Conservation (phyloP, 2,113 vertebrate species). For the Oreochromis niloticus region DNA sequence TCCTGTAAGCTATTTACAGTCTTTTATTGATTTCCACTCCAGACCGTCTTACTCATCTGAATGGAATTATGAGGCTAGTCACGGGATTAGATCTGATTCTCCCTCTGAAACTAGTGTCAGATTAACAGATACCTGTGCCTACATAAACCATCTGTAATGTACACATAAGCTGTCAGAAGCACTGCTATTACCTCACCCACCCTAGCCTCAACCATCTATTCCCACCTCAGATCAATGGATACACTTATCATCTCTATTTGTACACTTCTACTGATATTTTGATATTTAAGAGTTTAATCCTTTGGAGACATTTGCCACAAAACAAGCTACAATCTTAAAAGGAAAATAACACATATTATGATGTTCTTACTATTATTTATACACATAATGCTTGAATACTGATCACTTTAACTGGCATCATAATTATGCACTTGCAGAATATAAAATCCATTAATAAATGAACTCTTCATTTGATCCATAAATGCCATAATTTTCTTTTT, state of each 20-base stretch:
- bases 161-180: constrained; percentile 60
- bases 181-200: constrained; percentile 40
- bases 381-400: not conserved
- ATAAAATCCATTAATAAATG: not conserved
- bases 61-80: constrained; percentile 71
- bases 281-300: not conserved
- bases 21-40: constrained; percentile 48
- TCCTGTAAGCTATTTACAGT: constrained; percentile 16
- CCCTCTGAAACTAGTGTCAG: constrained; percentile 71
- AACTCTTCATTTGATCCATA: not conserved
- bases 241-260: not conserved
- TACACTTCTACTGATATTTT: not conserved
- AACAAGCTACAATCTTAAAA: not conserved
- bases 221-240: constrained; percentile 1
- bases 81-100: constrained; percentile 72
- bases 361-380: not conserved
- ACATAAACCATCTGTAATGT: constrained; percentile 71
- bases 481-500: not conserved
- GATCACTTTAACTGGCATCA: not conserved
- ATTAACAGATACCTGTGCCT: constrained; percentile 70
- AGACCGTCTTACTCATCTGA: constrained; percentile 29
- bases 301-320: not conserved
- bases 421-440: not conserved
- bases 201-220: not conserved
- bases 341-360: not conserved